A percentile compares a stretch with the other conserved stretches of the same genome.
phyloP scores from a whole-genome alignment of 1,140 invertebrate genomes.

The Anagrus nilaparvatae region DNA sequence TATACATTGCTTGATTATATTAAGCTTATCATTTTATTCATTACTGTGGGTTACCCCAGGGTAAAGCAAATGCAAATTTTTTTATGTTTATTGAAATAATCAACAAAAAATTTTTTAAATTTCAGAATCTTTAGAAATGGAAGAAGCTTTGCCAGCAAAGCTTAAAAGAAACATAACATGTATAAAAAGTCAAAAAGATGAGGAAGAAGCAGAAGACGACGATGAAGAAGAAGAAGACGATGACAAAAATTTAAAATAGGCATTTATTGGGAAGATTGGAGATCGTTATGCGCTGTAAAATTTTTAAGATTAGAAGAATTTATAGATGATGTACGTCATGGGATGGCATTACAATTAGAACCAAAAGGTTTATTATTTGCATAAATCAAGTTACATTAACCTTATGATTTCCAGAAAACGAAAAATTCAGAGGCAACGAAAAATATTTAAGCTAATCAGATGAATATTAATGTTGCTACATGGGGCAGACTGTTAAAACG shows the following conservation, averaged over 20 bases:
- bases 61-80: too few species aligned
- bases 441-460: slow-evolving; percentile 95
- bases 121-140: too few species aligned
- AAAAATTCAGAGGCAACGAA: slow-evolving; percentile 90
- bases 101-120: too few species aligned
- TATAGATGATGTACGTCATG: slow-evolving; percentile 93
- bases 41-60: too few species aligned
- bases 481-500: slow-evolving; percentile 88
- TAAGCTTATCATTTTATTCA: too few species aligned
- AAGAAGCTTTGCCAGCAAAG: too few species aligned
- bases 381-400: slow-evolving; percentile 95
- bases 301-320: slow-evolving; percentile 97
- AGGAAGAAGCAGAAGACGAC: too few species aligned
- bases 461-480: slow-evolving; percentile 97
- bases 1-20: too few species aligned
- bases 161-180: too few species aligned
- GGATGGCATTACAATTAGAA: slow-evolving; percentile 94
- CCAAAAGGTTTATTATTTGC: slow-evolving; percentile 96
- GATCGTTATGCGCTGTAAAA: slow-evolving; percentile 91
- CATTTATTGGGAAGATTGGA: slow-evolving; percentile 96
- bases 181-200: too few species aligned
- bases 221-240: too few species aligned
- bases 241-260: slow-evolving; percentile 96
- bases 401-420: slow-evolving; percentile 97
- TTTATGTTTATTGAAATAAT: too few species aligned